A percentile compares a stretch with the other conserved stretches of the same genome.
These are phyloP conservation scores for Phthorimaea operculella DNA, from an alignment of 1,140 invertebrate species.

Conservation along the genomic window DNA sequence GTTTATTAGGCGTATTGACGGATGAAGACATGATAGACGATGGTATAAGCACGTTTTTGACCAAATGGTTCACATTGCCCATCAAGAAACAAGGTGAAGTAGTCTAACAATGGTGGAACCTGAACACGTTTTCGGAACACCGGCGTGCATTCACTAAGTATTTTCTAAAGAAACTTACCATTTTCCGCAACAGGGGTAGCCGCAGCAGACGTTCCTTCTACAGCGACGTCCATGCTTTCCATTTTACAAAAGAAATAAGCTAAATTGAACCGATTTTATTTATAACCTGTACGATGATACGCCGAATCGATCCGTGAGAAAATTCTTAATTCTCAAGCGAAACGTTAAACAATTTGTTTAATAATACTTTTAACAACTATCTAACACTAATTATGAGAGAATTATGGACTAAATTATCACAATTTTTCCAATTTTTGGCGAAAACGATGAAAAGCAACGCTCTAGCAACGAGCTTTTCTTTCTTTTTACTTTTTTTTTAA, in stretches of 20 bases:
- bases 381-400: conserved; percentile 9
- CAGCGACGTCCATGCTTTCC: conserved; percentile 61
- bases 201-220: conserved; percentile 52
- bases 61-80: conserved; percentile 51
- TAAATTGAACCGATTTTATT: conserved; percentile 21
- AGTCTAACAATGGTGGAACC: not conserved
- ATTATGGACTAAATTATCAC: not conserved
- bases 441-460: not conserved
- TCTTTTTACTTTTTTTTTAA: too few species aligned
- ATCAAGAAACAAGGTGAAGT: conserved; percentile 2
- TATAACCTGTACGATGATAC: conserved; percentile 57
- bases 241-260: conserved; percentile 37
- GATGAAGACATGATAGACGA: too few species aligned
- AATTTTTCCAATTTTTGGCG: not conserved
- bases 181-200: conserved; percentile 52
- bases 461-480: not conserved
- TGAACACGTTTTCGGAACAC: conserved; percentile 7
- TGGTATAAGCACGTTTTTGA: too few species aligned
- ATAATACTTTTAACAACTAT: not conserved
- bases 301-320: conserved; percentile 54
- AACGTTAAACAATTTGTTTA: not conserved
- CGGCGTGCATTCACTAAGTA: conserved; percentile 25
- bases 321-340: not conserved
- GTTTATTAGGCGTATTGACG: too few species aligned
- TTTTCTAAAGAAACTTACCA: conserved; percentile 35